Base-by-base conservation (phyloP, 2,888 invertebrate species). In the Amiota communis region DNA sequence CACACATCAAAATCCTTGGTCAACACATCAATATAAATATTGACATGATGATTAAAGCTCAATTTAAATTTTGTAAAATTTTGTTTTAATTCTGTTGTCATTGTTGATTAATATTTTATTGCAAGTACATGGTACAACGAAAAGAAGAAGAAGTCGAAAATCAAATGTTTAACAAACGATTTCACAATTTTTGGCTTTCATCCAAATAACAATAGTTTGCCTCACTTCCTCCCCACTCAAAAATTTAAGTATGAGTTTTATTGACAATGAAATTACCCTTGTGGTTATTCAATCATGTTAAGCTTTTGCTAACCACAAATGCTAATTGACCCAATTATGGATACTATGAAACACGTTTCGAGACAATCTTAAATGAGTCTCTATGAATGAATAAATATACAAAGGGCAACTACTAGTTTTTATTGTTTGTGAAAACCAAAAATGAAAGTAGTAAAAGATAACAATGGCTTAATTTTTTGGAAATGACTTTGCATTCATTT, bases 291-390 rank as follows among this genome's bases (percentile, higher is more conserved):
- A n/a, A 20, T 10, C 57, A 57, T 10, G 57, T 57, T 57, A 57
- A 57, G 57, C 57, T 20, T 11, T n/a, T 9, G 46, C n/a, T 23
- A 47, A 46, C n/a, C 46, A 46, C n/a, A 36, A 63, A 63, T 13
- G 63, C n/a, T 46, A 63, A 63, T 63, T 63, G 63, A 63, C 63
- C 63, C 69, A 69, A 69, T 69, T 69, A 53, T 56, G 56, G 9
- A 49, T 36, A n/a, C 20, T 17, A 48, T 36, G 17, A 67, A 47
- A n/a, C 51, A 17, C 49, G 9, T 47, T 2, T 47, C 47, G 36
- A 23, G n/a, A 47, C 13, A 46, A 36, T 36, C 36, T 36, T 36
- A 36, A 36, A 36, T 36, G 36, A 36, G 36, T 36, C 6, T 36
- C 36, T 0, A 36, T 36, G 36, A 36, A 36, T 36, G 36, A 36